Base-by-base conservation (phyloP, 2,888 invertebrate genomes). In the Terebella lapidaria region DNA sequence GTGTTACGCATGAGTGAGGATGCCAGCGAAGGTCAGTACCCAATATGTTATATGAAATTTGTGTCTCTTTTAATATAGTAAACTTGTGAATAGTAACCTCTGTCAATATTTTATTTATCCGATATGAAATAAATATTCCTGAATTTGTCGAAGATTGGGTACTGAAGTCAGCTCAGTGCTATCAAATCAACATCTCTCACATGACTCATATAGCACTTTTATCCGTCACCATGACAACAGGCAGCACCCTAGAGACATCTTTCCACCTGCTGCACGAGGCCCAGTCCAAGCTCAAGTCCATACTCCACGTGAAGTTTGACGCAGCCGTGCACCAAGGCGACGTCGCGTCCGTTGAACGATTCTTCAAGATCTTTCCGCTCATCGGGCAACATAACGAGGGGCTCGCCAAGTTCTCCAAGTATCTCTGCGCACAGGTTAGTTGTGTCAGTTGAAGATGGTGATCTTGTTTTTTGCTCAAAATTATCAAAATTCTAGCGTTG, bases 311-410 rank as follows among this genome's bases (percentile, higher is more conserved):
- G 56, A 88, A 92, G 76, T 69, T 69, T 60, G 68, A 68, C 25
- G 65, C 61, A 0, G 67, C 68, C 3, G 69, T 68, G 18, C 65
- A 64, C 28, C 20, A 54, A 2, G 68, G 63, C 4, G 66, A 67
- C 58, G 62, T 64, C 10, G 66, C 67, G 2, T 62, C 62, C 5
- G 64, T 62, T 2, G 62, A 90, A 0, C 25, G 60, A 20, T 92
- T 96, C 77, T 97, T 97, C 80, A 96, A 96, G 81, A 88, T 99
- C 73, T 99, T 96, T 81, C 97, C 99, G 0, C 84, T 96, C 62
- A 84, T 99, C 5, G 93, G 93, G 22, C 89, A 92, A 81, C 91
- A 95, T 63, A 87, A 89, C 46, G 91, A 92, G 71, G 97, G 97
- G 0, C 86, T 99, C 18, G 86, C 87, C 61, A 87, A 92, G 71